Percentiles rank a stretch among this genome's conserved stretches.
phyloP scores from a whole-genome alignment of 2,888 invertebrate species.

The Eristalinus sepulchralis region DNA sequence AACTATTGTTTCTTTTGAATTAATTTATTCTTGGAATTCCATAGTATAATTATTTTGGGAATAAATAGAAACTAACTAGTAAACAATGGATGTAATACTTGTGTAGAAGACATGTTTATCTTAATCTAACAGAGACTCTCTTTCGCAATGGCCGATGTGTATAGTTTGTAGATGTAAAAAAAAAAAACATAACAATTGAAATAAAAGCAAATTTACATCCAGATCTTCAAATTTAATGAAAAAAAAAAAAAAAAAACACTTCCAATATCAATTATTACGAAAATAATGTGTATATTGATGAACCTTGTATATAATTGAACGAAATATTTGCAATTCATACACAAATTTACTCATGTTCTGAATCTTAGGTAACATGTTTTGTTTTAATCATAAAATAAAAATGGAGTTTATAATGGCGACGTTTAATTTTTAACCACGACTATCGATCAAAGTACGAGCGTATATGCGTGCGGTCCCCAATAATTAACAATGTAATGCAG shows the following conservation, averaged over 20 bases:
- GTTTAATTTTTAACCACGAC: background rate
- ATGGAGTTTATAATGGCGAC: background rate
- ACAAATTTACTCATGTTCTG: background rate
- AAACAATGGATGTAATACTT: constrained; percentile 29
- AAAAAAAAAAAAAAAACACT: background rate
- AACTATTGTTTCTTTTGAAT: constrained; percentile 17
- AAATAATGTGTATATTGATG: background rate
- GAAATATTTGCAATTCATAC: background rate
- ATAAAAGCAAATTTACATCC: constrained; percentile 32
- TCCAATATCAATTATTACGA: background rate
- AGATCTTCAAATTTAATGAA: background rate
- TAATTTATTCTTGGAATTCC: constrained; percentile 40
- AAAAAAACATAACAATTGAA: too few relatives aligned
- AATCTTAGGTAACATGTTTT: background rate
- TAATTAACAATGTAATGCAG: background rate
- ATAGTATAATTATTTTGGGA: constrained; percentile 29
- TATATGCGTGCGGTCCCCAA: background rate
- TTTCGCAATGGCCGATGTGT: background rate
- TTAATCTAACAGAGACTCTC: background rate
- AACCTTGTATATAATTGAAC: constrained; percentile 9
- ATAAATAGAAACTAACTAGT: background rate
- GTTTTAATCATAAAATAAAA: background rate
- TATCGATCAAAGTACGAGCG: background rate
- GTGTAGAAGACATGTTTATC: constrained; percentile 14
- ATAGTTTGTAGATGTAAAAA: constrained; percentile 13